Evolutionary conservation across 1,140 invertebrate species (phyloP).

Genomic region (Potamilus streckersoni): DNA sequence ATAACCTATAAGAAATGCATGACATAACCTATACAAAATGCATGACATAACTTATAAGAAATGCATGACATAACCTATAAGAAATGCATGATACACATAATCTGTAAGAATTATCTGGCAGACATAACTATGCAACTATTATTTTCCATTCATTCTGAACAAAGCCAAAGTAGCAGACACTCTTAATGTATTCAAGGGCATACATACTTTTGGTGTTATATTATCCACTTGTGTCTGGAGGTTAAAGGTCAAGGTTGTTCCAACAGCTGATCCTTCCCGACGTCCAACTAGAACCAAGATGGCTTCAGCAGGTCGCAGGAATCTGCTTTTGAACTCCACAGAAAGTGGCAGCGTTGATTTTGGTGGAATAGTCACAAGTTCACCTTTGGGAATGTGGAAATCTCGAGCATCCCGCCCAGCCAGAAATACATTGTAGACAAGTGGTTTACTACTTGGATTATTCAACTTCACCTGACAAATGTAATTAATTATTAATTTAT

Average conservation of each 20-base stretch:
- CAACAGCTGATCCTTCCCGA: constrained; percentile 54
- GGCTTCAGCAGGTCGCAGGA: constrained; percentile 63
- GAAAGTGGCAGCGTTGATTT: constrained; percentile 56
- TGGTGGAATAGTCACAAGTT: constrained; percentile 52
- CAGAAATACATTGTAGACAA: constrained; percentile 63
- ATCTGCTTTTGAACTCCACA: constrained; percentile 64
- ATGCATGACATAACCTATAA: too few species aligned
- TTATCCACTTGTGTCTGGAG: constrained; percentile 61
- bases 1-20: too few species aligned
- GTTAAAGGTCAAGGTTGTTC: constrained; percentile 63
- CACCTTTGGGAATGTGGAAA: constrained; percentile 63
- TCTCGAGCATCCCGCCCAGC: constrained; percentile 62
- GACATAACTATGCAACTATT: too few species aligned
- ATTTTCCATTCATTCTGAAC: too few species aligned
- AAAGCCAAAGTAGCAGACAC: background rate
- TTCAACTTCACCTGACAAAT: constrained; percentile 62
- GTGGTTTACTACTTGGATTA: constrained; percentile 63
- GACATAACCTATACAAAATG: too few species aligned
- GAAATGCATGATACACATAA: too few species aligned
- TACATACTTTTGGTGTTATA: constrained; percentile 61
- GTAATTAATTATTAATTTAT: background rate
- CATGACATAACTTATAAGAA: too few species aligned
- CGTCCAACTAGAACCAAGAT: constrained; percentile 62
- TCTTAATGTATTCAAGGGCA: constrained; percentile 1
- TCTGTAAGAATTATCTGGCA: too few species aligned